Evolutionary conservation across 2,797 vertebrate genomes (phyloP).

Genomic region (Neopelma chrysocephalum): DNA sequence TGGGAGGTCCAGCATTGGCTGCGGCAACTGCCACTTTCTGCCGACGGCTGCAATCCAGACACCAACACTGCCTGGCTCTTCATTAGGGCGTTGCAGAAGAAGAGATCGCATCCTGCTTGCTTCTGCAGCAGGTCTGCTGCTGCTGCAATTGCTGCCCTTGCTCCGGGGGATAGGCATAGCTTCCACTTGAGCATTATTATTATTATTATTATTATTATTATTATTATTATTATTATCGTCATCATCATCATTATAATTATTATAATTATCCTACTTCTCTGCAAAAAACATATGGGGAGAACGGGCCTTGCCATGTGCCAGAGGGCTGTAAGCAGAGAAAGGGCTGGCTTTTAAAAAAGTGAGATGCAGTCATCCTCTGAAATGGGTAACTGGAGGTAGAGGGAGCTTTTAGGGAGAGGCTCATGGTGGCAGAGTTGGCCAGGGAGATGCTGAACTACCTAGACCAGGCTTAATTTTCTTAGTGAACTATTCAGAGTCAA

Average conservation of each 20-base stretch:
- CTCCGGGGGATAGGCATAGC: background rate
- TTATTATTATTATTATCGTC: accelerated
- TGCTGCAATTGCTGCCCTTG: background rate
- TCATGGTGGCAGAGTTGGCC: background rate
- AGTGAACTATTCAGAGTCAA: background rate
- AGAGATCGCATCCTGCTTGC: background rate
- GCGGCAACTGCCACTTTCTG: background rate
- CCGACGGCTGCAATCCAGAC: background rate
- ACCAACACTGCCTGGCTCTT: background rate
- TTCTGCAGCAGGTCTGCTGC: background rate
- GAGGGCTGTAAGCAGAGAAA: background rate
- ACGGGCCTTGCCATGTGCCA: background rate
- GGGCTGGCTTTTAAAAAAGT: background rate
- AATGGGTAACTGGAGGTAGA: background rate
- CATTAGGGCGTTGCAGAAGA: background rate
- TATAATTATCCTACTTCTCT: background rate
- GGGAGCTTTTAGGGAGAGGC: background rate
- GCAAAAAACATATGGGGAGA: background rate
- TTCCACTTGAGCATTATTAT: too few species aligned
- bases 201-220: background rate
- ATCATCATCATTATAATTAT: background rate
- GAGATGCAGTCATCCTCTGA: background rate
- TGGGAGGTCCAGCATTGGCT: background rate
- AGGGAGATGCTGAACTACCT: background rate
- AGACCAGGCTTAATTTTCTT: background rate